Evolutionary conservation across 2,888 invertebrate genomes (phyloP).

Genomic region (Tinea pellionella): DNA sequence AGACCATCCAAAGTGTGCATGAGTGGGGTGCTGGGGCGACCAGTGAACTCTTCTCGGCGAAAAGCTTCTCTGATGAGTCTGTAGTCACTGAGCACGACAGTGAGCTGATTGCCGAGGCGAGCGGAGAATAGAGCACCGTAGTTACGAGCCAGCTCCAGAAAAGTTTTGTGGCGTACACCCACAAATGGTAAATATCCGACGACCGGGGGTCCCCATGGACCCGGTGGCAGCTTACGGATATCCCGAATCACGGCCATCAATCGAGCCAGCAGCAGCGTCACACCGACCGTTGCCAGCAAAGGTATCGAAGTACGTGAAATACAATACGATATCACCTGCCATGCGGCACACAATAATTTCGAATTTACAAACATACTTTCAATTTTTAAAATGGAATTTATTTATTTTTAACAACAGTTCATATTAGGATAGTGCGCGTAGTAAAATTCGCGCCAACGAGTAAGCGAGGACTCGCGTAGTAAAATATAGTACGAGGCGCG

Average conservation of each 20-base stretch:
- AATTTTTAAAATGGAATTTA: background rate
- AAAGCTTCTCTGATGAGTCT: slow-evolving; percentile 88
- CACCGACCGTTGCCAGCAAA: slow-evolving; percentile 58
- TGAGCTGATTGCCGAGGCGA: slow-evolving; percentile 82
- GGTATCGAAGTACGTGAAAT: slow-evolving; percentile 44
- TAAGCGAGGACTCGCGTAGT: slow-evolving; percentile 32
- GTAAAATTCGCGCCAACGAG: slow-evolving; percentile 18
- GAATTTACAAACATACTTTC: slow-evolving; percentile 44
- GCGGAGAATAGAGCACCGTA: slow-evolving; percentile 88
- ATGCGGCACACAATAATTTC: slow-evolving; percentile 67
- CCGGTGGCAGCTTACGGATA: slow-evolving; percentile 77
- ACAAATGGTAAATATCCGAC: slow-evolving; percentile 87
- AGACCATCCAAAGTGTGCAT: slow-evolving; percentile 89
- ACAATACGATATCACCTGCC: slow-evolving; percentile 57
- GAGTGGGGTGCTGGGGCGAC: slow-evolving; percentile 87
- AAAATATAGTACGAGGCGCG: slow-evolving; percentile 48
- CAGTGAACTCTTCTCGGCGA: slow-evolving; percentile 87
- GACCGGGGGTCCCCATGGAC: slow-evolving; percentile 88
- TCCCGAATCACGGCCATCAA: slow-evolving; percentile 57
- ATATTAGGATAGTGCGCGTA: slow-evolving; percentile 13
- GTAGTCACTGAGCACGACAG: slow-evolving; percentile 89
- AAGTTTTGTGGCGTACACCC: slow-evolving; percentile 81
- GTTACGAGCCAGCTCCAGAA: slow-evolving; percentile 78
- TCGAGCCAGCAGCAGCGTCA: slow-evolving; percentile 55
- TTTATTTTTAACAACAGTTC: slow-evolving; percentile 4